These are phyloP conservation scores for Drosophila trichaetosa DNA, from an alignment of 2,888 invertebrate genomes.

Conservation along the genomic window DNA sequence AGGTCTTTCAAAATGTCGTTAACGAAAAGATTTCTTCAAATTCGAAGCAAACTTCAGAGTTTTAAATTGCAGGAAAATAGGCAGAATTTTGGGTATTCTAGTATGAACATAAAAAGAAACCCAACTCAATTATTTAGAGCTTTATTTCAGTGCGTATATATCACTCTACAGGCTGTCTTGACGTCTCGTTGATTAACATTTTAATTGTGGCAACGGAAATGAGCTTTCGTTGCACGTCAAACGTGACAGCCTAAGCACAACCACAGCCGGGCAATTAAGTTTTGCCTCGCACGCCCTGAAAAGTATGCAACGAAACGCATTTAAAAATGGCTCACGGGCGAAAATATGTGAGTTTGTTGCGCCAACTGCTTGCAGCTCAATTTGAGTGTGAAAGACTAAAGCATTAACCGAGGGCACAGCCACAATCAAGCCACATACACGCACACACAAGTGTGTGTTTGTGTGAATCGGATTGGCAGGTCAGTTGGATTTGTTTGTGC, in stretches of 20 bases:
- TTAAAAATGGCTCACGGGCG: slow-evolving; percentile 44
- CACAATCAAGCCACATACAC: slow-evolving; percentile 20
- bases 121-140: not conserved
- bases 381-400: slow-evolving; percentile 55
- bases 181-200: slow-evolving; percentile 65
- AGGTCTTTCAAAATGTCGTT: not conserved
- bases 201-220: slow-evolving; percentile 75
- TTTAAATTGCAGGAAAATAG: not conserved
- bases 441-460: slow-evolving; percentile 1
- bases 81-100: not conserved
- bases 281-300: slow-evolving; percentile 16
- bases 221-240: slow-evolving; percentile 61
- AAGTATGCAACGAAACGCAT: slow-evolving; percentile 45
- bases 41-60: not conserved
- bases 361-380: slow-evolving; percentile 46
- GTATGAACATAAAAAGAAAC: not conserved
- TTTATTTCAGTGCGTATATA: slow-evolving; percentile 1
- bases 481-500: slow-evolving; percentile 69
- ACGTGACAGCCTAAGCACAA: slow-evolving; percentile 46
- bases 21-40: not conserved
- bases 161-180: slow-evolving; percentile 23
- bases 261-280: slow-evolving; percentile 52
- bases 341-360: slow-evolving; percentile 43
- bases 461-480: slow-evolving; percentile 41
- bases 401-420: slow-evolving; percentile 48